Base-by-base conservation (phyloP, 2,113 vertebrate genomes). In the Myocastor coypus region DNA sequence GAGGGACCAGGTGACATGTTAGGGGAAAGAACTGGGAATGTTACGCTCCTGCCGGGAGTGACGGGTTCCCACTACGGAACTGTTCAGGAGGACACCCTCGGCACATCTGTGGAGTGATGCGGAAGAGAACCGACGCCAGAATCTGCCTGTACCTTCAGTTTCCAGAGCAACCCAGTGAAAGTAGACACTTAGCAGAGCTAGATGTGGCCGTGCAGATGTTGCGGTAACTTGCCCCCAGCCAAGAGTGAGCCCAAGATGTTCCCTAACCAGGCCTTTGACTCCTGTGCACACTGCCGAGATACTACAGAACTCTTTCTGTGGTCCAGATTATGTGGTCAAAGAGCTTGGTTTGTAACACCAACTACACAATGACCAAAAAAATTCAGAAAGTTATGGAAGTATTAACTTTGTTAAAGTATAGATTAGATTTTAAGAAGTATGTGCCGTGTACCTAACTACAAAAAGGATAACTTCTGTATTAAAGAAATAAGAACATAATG, bases 391-490 rank as follows among this genome's bases (percentile, higher is more conserved):
- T 96, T 83, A 84, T 28, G 88, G 77, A 84, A 77, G 26, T 46
- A 50, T 63, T 26, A 50, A 28, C 87, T 92, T 92, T 92, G 57
- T 68, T 69, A 34, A 84, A 61, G 81, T 40, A 87, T 6, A 52
- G 55, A 75, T 94, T 83, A 50, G 46, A 40, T 91, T 80, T 64
- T 83, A 55, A 91, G 96, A 89, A 34, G 61, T 88, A 71, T 68
- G 68, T 19, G 37, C 42, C 59, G 0, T 61, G 46, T 13, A 42
- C 46, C 82, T 95, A 24, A 24, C 42, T 84, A 24, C 61, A 26
- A 85, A 63, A 86, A 63, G 14, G 87, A 32, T 32, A 86, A 68
- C 50, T 95, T 96, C 12, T 90, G 13, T n/a, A 84, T 92, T 92
- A 71, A 87, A 63, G n/a, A 83, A 84, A 81, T 8, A 87, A 83